Evolutionary conservation across 2,888 invertebrate genomes (phyloP), one percentile per base, ranked within the genome.

Genomic region (Aleiodes testaceus): DNA sequence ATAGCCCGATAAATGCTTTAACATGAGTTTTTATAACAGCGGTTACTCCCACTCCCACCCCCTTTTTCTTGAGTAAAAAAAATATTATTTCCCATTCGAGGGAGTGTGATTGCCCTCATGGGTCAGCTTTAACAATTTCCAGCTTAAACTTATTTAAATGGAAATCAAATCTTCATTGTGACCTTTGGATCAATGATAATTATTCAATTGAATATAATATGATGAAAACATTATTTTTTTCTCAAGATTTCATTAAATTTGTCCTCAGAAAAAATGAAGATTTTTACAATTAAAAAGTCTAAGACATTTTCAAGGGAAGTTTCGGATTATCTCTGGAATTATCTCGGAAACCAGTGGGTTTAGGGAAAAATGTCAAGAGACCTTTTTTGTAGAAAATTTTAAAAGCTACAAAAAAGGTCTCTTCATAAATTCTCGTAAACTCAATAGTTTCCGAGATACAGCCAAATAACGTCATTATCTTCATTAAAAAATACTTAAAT

Each of bases 81-180:
- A 16, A 22, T 63, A 53, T 66, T 47, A 22, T 65, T 44, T 44
- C 72, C 74, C 66, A 69, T 69, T 47, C 49, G 50, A 12, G 22
- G 14, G 16, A 50, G 26, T 26, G 22, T 22, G 53, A 53, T 30
- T 42, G 26, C 26, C 16, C 63, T 45, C 52, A 50, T 47, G 18
- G 22, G 49, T 47, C 53, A 20, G 14, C 67, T 64, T 70, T 72
- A 42, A 26, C 55, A 67, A 69, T 73, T 76, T 69, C 65, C 76
- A 52, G 5, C 66, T 20, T 67, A 69, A 75, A 73, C 71, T 67
- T 75, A 76, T 75, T 75, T 74, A 44, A 69, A 77, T 79, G 70
- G 7, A 63, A 77, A 76, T 77, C 72, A 66, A 71, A 75, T 74
- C 74, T 36, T 75, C 49, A 70, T 72, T 72, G 71, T 74, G 64